These are phyloP conservation scores for Oryctolagus cuniculus DNA, from an alignment of 2,113 vertebrate species.

Conservation along the genomic window mOryCun1.1 NC_091436.1:59941501-59942000, in stretches of 20 bases:
- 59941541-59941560: not conserved
- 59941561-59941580: not conserved
- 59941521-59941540: not conserved
- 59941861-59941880: not conserved
- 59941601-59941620: not conserved
- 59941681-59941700: conserved; percentile 17
- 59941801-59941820: not conserved
- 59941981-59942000: not conserved
- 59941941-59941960: not conserved
- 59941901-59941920: not conserved
- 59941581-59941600: not conserved
- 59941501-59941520: not conserved
- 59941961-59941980: not conserved
- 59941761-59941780: not conserved
- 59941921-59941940: not conserved
- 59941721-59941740: not conserved
- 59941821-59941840: not conserved
- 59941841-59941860: conserved; percentile 31
- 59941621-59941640: not conserved
- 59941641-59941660: not conserved
- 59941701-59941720: not conserved
- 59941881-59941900: not conserved
- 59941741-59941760: not conserved
- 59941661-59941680: not conserved
- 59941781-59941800: not conserved